Conservation (phyloP, 2,113 vertebrate species). For the Merops nubicus region DNA sequence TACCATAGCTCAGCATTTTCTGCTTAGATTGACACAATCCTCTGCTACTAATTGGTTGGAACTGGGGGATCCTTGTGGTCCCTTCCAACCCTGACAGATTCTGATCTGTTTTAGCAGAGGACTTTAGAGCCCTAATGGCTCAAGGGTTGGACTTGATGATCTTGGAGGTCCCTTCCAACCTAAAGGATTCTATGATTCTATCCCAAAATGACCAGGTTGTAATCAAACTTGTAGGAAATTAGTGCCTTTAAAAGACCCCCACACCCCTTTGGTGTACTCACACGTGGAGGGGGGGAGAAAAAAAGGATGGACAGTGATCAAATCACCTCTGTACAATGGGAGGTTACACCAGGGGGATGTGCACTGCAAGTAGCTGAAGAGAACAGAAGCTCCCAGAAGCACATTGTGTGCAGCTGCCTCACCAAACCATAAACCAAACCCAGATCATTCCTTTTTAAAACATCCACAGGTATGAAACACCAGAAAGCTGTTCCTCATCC, state of each 20-base stretch:
- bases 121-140: too few species aligned
- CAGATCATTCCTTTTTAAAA: background rate
- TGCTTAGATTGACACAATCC: background rate
- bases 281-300: rapidly evolving
- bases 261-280: background rate
- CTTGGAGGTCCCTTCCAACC: too few species aligned
- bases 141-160: too few species aligned
- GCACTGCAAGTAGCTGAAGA: background rate
- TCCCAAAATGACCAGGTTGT: background rate
- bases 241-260: background rate
- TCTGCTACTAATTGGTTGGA: background rate
- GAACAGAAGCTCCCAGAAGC: background rate
- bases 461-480: background rate
- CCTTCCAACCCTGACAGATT: too few species aligned
- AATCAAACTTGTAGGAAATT: background rate
- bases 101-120: too few species aligned
- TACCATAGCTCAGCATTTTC: background rate
- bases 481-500: background rate
- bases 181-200: too few species aligned
- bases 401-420: rapidly evolving
- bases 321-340: background rate
- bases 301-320: background rate
- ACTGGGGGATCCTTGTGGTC: too few species aligned
- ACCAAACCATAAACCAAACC: background rate
- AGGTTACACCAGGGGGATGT: background rate